Evolutionary conservation across 2,113 vertebrate genomes (phyloP).

Genomic region (Corythoichthys intestinalis): DNA sequence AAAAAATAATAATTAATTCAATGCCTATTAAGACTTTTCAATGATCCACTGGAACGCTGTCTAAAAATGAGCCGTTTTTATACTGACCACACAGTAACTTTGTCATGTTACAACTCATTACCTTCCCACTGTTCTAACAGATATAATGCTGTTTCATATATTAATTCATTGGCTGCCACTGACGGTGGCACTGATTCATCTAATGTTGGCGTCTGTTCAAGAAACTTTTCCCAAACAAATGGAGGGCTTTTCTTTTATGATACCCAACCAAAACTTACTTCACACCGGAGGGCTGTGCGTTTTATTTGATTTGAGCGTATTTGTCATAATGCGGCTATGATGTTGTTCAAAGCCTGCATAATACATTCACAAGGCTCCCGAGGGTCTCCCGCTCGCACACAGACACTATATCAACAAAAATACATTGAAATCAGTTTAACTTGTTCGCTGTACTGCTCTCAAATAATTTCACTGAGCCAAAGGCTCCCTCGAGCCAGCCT

Average conservation of each 20-base stretch:
- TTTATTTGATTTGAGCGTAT: constrained; percentile 35
- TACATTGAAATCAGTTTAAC: constrained; percentile 54
- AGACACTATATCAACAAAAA: constrained; percentile 49
- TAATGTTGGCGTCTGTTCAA: not conserved
- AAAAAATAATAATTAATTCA: no score
- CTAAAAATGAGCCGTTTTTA: no score
- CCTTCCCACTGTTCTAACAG: no score
- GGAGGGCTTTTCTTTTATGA: not conserved
- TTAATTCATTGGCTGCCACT: no score
- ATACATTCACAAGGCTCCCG: constrained; percentile 39
- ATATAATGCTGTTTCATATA: no score
- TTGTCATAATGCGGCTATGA: constrained; percentile 42
- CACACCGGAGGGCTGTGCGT: constrained; percentile 15
- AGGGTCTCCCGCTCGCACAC: constrained; percentile 37
- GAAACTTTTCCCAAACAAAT: not conserved
- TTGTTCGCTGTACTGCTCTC: constrained; percentile 54
- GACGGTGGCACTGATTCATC: not conserved
- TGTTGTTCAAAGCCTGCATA: constrained; percentile 44
- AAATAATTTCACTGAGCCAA: constrained; percentile 43
- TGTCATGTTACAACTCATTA: no score
- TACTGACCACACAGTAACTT: no score
- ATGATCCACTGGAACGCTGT: no score
- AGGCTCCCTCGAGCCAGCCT: constrained; percentile 44
- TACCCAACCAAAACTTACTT: constrained; percentile 7
- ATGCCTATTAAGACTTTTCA: no score